phyloP scores from a whole-genome alignment of 2,797 vertebrate genomes.

The Spinus pinus region DNA sequence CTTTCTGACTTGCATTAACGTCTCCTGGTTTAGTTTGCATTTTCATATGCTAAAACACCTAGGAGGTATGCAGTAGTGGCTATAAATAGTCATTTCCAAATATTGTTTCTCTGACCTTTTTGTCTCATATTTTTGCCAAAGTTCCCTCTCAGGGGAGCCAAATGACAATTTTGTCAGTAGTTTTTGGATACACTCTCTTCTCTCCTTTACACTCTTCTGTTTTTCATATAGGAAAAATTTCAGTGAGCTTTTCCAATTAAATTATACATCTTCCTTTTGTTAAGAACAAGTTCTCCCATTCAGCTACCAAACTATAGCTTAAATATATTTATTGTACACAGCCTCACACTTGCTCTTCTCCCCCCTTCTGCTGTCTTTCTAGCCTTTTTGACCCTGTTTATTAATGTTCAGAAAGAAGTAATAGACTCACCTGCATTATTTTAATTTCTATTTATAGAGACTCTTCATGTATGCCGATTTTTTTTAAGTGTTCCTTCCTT shows the following conservation, averaged over 20 bases:
- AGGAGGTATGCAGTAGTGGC: not conserved
- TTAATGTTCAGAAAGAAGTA: not conserved
- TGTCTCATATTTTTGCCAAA: slow-evolving; percentile 23
- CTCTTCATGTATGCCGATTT: not conserved
- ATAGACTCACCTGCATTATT: not conserved
- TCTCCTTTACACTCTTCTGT: not conserved
- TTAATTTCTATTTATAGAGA: not conserved
- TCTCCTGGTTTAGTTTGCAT: not conserved
- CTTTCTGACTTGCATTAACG: slow-evolving; percentile 28
- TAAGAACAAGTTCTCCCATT: not conserved
- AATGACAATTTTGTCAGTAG: slow-evolving; percentile 30
- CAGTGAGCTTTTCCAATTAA: not conserved
- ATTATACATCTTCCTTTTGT: not conserved
- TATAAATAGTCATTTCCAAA: slow-evolving; percentile 66
- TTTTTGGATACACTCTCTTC: not conserved
- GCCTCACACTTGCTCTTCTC: not conserved
- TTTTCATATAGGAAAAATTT: not conserved
- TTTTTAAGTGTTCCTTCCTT: not conserved
- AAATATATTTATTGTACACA: not conserved
- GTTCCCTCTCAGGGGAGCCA: slow-evolving; percentile 21
- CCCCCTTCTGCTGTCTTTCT: not conserved
- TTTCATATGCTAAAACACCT: slow-evolving; percentile 11
- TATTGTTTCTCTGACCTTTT: slow-evolving; percentile 46
- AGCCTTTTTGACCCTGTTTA: not conserved
- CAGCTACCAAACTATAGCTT: not conserved